Evolutionary conservation across 1,140 invertebrate genomes (phyloP), one percentile per base, ranked within the genome.

Genomic region (Drosophila yakuba): DNA sequence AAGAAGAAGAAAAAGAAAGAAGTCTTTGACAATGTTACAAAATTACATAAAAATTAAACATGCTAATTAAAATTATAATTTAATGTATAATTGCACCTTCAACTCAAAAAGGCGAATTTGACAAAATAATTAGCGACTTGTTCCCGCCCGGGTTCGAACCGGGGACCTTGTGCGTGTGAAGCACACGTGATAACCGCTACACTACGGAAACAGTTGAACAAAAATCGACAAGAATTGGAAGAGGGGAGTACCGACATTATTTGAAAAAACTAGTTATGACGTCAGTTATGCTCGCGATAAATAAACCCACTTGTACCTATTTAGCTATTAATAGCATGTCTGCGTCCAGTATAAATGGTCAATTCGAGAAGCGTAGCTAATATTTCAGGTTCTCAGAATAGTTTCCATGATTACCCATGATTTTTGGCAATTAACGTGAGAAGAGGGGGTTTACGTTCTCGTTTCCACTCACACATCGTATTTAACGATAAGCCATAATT

Each of bases 91-190:
- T 7, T 8, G 28, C 28, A 32, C 7, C 7, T 32, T 8, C 7
- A 8, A 32, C 7, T 32, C 7, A 32, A 8, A 32, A 32, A 32
- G 2, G 2, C 0, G 7, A 8, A 32, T 8, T 32, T 3, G 32
- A 10, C 32, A 32, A 32, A 32, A 32, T 32, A 32, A 32, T 32
- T 32, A 8, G 8, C 32, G 7, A 10, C 0, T 45, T 94, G 94
- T 93, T 94, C 93, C 93, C 93, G 94, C 93, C 94, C 93, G 94
- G 94, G 93, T 93, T 94, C 94, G 94, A 94, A 94, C 94, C 94
- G 93, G 94, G 93, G 94, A 94, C 94, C 94, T 94, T 94, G 93
- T 93, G 94, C 94, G 94, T 94, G 94, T 94, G 93, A 94, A 94
- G 94, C 94, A 93, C 93, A 94, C 93, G 93, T 94, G 94, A 94